Conservation (phyloP, 2,113 vertebrate species). For the Rhizomys pruinosus region DNA sequence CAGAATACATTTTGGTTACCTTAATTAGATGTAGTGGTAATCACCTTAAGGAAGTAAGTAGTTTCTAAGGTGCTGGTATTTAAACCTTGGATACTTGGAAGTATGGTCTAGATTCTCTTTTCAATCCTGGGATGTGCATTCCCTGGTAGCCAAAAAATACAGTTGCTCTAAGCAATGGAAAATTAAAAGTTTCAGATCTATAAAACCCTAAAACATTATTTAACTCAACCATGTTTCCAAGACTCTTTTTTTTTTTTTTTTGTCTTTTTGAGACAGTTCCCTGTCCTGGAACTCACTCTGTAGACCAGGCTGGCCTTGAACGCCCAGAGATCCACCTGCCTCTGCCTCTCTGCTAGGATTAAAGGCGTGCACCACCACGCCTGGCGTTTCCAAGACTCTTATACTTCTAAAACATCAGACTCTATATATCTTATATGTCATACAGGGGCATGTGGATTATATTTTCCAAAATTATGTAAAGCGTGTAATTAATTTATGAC, state of each 20-base stretch:
- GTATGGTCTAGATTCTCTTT: neutral
- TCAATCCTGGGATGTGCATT: neutral
- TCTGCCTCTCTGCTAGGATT: too few relatives aligned
- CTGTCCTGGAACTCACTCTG: too few relatives aligned
- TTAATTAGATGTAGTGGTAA: neutral
- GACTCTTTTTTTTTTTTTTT: too few relatives aligned
- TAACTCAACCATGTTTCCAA: neutral
- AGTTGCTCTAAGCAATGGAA: neutral
- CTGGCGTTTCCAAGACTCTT: too few relatives aligned
- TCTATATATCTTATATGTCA: neutral
- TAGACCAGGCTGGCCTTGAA: too few relatives aligned
- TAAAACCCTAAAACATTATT: neutral
- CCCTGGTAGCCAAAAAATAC: neutral
- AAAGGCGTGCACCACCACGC: too few relatives aligned
- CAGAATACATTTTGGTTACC: neutral
- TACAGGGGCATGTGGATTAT: neutral
- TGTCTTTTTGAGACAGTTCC: too few relatives aligned
- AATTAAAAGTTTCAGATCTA: neutral
- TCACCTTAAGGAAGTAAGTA: neutral
- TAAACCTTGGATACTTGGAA: neutral
- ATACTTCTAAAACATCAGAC: neutral
- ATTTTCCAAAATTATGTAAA: constrained; percentile 3
- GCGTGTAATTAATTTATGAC: neutral
- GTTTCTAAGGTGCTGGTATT: neutral
- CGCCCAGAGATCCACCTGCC: too few relatives aligned